These are phyloP conservation scores for Eristalis tenax DNA, from an alignment of 2,888 invertebrate genomes.

Conservation along the genomic window DNA sequence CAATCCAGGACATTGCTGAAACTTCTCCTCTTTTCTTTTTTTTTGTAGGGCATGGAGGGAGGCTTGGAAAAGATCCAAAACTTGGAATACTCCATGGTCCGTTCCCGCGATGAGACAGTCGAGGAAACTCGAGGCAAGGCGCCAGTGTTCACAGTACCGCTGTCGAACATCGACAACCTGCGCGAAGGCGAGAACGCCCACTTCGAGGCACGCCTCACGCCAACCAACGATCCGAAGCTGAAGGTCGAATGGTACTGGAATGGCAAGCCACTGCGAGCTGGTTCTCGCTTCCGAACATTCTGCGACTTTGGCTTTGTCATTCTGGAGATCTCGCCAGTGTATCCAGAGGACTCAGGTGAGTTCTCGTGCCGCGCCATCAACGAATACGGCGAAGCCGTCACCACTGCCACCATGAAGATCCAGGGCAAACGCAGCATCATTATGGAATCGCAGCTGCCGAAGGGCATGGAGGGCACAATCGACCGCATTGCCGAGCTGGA, in stretches of 20 bases:
- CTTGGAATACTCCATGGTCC: constrained; percentile 93
- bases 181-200: constrained; percentile 96
- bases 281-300: constrained; percentile 97
- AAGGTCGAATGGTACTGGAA: constrained; percentile 98
- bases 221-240: constrained; percentile 94
- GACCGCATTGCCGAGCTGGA: constrained; percentile 96
- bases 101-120: constrained; percentile 87
- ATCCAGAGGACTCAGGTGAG: constrained; percentile 97
- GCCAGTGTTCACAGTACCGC: constrained; percentile 93
- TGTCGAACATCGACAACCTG: constrained; percentile 92
- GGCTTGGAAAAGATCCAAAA: constrained; percentile 96
- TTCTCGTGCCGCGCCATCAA: constrained; percentile 94
- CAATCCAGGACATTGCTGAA: background rate
- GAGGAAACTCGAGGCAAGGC: constrained; percentile 91
- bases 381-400: constrained; percentile 95
- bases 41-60: constrained; percentile 93
- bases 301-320: constrained; percentile 99
- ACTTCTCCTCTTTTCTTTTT: background rate
- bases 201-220: constrained; percentile 93
- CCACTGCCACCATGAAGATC: constrained; percentile 93
- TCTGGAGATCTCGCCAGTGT: constrained; percentile 97
- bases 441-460: constrained; percentile 93
- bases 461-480: constrained; percentile 96
- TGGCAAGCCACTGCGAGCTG: constrained; percentile 92
- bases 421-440: constrained; percentile 96